Percentiles rank a stretch among this genome's conserved stretches.
Evolutionary conservation across 2,113 vertebrate species (phyloP).

Genomic region (Phodopus roborovskii): DNA sequence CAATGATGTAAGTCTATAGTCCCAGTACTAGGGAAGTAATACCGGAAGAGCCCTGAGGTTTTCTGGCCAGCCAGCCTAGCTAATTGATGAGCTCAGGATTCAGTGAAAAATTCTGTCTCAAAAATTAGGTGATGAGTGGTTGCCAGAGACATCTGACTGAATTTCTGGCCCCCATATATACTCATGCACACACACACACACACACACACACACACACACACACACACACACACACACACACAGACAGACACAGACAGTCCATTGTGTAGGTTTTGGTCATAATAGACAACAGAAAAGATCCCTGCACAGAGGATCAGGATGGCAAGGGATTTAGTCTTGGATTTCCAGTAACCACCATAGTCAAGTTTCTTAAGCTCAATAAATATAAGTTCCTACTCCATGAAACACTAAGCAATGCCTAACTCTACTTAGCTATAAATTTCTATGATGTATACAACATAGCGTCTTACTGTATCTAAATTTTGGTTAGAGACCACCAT

Average conservation of each 20-base stretch:
- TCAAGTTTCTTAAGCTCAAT: conserved; percentile 49
- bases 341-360: conserved; percentile 23
- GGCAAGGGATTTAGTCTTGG: background rate
- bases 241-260: background rate
- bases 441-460: conserved; percentile 56
- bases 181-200: no score
- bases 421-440: conserved; percentile 61
- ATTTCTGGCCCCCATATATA: background rate
- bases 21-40: no score
- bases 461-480: background rate
- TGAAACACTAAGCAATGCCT: conserved; percentile 47
- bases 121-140: background rate
- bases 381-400: conserved; percentile 49
- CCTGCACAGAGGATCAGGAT: background rate
- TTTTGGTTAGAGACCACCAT: conserved; percentile 64
- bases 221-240: background rate
- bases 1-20: background rate
- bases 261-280: background rate
- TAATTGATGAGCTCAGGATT: background rate
- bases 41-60: background rate
- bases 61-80: background rate
- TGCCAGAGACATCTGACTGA: background rate
- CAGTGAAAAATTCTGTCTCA: background rate
- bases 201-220: background rate
- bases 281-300: background rate